phyloP scores from a whole-genome alignment of 2,888 invertebrate genomes.

The Alloplasta piceator region DNA sequence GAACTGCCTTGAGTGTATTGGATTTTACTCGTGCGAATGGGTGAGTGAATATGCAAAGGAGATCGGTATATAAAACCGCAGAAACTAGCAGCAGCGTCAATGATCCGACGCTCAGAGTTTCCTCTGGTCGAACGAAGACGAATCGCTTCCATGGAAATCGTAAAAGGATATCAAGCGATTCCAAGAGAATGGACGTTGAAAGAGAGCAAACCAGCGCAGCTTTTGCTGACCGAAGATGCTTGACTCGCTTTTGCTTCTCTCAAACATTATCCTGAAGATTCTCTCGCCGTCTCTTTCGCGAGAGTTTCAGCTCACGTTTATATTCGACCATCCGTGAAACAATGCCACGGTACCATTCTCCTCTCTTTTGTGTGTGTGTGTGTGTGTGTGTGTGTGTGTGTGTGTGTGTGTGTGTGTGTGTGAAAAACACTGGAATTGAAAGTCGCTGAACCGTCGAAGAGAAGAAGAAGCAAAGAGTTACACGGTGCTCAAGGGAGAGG shows the following conservation, averaged over 20 bases:
- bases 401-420: too few relatives aligned
- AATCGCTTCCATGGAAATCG: slow-evolving; percentile 64
- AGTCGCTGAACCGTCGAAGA: slow-evolving; percentile 59
- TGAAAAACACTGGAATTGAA: slow-evolving; percentile 66
- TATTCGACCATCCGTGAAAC: slow-evolving; percentile 67
- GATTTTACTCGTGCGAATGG: too few relatives aligned
- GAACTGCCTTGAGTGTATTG: too few relatives aligned
- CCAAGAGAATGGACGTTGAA: slow-evolving; percentile 52
- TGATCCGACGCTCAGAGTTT: slow-evolving; percentile 17
- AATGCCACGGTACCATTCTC: slow-evolving; percentile 65
- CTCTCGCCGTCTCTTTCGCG: slow-evolving; percentile 16
- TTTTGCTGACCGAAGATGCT: slow-evolving; percentile 6
- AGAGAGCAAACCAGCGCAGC: not conserved
- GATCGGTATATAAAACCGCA: slow-evolving; percentile 11
- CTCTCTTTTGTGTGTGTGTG: too few relatives aligned
- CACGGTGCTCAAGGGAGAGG: not conserved
- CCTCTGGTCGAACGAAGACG: slow-evolving; percentile 42
- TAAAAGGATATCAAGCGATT: slow-evolving; percentile 65
- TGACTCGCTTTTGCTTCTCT: not conserved
- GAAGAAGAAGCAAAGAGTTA: not conserved
- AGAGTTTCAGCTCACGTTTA: slow-evolving; percentile 44
- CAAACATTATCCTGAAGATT: not conserved
- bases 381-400: too few relatives aligned
- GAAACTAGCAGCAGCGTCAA: slow-evolving; percentile 20
- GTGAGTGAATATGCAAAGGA: slow-evolving; percentile 46